Conservation (phyloP, 2,797 vertebrate genomes). For the Hafferia zeledoni region DNA sequence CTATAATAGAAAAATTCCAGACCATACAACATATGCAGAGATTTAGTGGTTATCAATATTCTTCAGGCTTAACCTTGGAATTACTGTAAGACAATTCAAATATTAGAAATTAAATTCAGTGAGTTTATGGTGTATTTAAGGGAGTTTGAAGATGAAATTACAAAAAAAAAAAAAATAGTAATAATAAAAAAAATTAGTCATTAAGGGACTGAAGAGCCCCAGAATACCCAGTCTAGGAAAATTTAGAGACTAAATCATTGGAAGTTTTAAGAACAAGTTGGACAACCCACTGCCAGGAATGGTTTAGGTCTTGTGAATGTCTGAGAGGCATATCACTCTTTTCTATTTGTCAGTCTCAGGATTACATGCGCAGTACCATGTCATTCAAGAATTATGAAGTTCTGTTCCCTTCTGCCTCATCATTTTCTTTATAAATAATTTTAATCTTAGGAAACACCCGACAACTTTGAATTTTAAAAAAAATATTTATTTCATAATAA, state of each 20-base stretch:
- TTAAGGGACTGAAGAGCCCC: background rate
- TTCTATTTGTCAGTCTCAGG: background rate
- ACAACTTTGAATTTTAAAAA: background rate
- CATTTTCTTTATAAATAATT: background rate
- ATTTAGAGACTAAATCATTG: background rate
- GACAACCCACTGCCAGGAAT: background rate
- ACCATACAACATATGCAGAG: background rate
- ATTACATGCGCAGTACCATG: rapidly evolving
- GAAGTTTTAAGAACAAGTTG: background rate
- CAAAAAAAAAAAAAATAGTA: background rate
- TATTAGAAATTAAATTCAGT: background rate
- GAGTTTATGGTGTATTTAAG: background rate
- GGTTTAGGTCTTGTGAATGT: background rate
- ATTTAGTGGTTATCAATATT: background rate
- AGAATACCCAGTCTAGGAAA: background rate
- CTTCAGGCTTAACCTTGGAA: background rate
- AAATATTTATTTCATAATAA: background rate
- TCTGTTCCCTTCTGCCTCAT: background rate
- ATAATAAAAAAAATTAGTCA: background rate
- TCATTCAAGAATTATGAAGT: background rate
- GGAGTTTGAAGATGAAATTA: background rate
- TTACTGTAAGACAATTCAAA: background rate
- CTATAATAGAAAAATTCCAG: background rate
- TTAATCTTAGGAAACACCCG: background rate
- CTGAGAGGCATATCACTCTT: background rate